These are phyloP conservation scores for Pseudorhiza aurosa DNA, from an alignment of 30 jellyfish, hydroid and myxozoan species.

Conservation along the genomic window DNA sequence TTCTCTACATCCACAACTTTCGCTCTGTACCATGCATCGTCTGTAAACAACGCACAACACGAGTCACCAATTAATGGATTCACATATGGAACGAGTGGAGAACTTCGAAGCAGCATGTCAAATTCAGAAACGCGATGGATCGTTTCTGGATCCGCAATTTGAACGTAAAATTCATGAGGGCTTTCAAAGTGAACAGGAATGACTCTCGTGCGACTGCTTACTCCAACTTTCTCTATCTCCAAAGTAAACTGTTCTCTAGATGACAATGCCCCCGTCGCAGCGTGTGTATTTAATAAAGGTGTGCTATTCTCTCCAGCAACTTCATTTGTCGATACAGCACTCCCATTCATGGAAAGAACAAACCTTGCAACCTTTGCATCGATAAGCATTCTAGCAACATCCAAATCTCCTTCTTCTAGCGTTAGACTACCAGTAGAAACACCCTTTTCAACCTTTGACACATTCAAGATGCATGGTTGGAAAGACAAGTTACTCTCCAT, in stretches of 20 bases:
- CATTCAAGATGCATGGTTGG: slow-evolving; percentile 25
- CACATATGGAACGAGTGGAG: slow-evolving; percentile 5
- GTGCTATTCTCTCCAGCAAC: no score
- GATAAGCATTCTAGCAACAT: slow-evolving; percentile 18
- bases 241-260: neutral
- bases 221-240: neutral
- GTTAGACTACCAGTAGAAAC: slow-evolving; percentile 9
- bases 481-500: slow-evolving; percentile 12
- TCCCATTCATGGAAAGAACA: neutral
- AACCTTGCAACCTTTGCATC: slow-evolving; percentile 22
- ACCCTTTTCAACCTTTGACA: neutral
- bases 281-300: no score
- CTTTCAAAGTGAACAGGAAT: slow-evolving; percentile 41
- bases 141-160: slow-evolving; percentile 31
- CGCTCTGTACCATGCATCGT: slow-evolving; percentile 74
- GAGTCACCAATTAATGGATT: slow-evolving; percentile 21
- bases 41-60: slow-evolving; percentile 61
- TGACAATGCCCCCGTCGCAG: neutral
- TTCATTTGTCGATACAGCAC: neutral
- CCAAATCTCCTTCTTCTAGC: slow-evolving; percentile 2
- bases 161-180: slow-evolving; percentile 58
- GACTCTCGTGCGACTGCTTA: slow-evolving; percentile 5
- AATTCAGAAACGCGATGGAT: slow-evolving; percentile 31
- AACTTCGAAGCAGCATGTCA: neutral
- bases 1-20: slow-evolving; percentile 14